phyloP scores from a whole-genome alignment of 2,797 vertebrate genomes.

The Sus cebifrons region DNA sequence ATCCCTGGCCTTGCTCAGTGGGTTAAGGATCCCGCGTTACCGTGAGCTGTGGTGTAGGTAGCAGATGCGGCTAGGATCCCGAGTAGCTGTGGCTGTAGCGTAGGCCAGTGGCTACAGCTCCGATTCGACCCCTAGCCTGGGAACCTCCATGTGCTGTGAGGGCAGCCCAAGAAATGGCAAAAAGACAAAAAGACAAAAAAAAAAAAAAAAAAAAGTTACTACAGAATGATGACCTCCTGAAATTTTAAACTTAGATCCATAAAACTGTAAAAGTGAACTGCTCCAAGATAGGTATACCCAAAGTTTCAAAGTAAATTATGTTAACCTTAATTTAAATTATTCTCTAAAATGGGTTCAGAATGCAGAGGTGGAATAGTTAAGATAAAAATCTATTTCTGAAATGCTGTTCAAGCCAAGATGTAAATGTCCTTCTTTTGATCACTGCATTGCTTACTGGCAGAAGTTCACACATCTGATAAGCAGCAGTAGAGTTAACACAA shows the following conservation, averaged over 20 bases:
- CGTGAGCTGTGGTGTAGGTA: no score
- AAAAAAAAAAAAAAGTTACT: no score
- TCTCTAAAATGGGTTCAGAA: conserved; percentile 62
- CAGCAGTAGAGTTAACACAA: conserved; percentile 49
- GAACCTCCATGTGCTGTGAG: no score
- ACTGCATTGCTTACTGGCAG: conserved; percentile 57
- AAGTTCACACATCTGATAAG: conserved; percentile 68
- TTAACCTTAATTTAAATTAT: conserved; percentile 63
- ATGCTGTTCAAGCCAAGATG: conserved; percentile 70
- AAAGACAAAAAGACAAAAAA: no score
- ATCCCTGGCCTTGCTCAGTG: no score
- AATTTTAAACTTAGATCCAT: conserved; percentile 44
- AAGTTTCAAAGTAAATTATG: conserved; percentile 67
- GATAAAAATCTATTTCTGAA: conserved; percentile 74
- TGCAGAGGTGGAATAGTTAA: conserved; percentile 52
- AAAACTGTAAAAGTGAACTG: conserved; percentile 49
- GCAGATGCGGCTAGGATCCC: no score
- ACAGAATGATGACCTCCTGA: not conserved
- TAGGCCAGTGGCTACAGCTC: no score
- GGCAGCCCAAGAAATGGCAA: no score
- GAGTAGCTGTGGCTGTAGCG: no score
- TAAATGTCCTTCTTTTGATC: conserved; percentile 77
- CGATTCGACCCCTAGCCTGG: no score
- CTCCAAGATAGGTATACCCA: conserved; percentile 38
- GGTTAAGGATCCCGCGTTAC: no score